Percentiles rank a stretch among this genome's conserved stretches.
Conservation (phyloP, 2,888 invertebrate genomes). For the Ptychoptera albimana region DNA sequence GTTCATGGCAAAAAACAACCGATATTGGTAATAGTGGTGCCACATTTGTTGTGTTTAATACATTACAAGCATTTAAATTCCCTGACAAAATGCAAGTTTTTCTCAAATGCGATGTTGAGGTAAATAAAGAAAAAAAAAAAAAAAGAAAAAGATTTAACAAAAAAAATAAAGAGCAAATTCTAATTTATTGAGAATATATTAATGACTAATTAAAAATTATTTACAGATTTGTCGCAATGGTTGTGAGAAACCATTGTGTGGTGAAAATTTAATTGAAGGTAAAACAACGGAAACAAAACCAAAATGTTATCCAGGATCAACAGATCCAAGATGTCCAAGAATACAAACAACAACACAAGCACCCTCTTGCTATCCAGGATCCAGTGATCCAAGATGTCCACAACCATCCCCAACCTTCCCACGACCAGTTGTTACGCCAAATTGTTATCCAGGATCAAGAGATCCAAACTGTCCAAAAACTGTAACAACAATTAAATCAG, state of each 20-base stretch:
- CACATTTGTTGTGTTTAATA: constrained; percentile 47
- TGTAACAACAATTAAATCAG: too few relatives aligned
- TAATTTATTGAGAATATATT: too few relatives aligned
- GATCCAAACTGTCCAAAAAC: too few relatives aligned
- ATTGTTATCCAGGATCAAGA: constrained; percentile 19
- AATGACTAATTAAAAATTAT: constrained; percentile 2
- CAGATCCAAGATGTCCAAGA: constrained; percentile 21
- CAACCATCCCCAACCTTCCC: constrained; percentile 9
- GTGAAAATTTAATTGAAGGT: constrained; percentile 11
- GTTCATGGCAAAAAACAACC: constrained; percentile 43
- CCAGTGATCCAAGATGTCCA: constrained; percentile 19
- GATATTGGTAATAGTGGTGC: constrained; percentile 42
- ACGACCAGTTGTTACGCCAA: constrained; percentile 10
- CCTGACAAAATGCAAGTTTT: constrained; percentile 57
- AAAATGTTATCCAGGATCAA: constrained; percentile 20
- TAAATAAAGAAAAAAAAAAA: constrained; percentile 18
- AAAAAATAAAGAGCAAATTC: too few relatives aligned
- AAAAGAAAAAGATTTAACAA: too few relatives aligned
- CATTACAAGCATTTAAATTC: constrained; percentile 55
- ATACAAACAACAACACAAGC: constrained; percentile 16
- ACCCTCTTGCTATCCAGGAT: constrained; percentile 18
- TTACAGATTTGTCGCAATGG: constrained; percentile 18
- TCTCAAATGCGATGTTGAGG: constrained; percentile 58
- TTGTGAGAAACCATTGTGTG: constrained; percentile 17
- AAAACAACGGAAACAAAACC: constrained; percentile 12